phyloP scores from a whole-genome alignment of 37 sponge, comb jelly and placozoan genomes.

The Ephydatia muelleri region DNA sequence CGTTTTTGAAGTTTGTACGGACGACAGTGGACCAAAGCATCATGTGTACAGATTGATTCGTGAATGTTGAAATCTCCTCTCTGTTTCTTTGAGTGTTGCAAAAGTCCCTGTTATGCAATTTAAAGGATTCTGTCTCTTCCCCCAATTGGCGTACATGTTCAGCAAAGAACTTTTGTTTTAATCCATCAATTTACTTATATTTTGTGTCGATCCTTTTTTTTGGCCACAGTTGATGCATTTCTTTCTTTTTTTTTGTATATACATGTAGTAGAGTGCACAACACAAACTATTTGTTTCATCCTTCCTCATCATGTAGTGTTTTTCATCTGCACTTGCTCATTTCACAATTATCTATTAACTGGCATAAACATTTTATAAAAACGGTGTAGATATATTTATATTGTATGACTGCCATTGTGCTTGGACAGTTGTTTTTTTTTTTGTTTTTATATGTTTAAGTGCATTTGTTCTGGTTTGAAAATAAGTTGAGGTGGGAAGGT shows the following conservation, averaged over 20 bases:
- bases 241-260: neutral
- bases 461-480: too few species aligned
- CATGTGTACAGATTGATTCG: slow-evolving; percentile 81
- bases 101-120: neutral
- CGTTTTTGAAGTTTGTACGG: slow-evolving; percentile 90
- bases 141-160: slow-evolving; percentile 1
- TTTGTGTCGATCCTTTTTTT: neutral
- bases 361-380: neutral
- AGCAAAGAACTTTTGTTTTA: neutral
- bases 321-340: neutral
- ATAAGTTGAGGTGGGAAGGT: too few species aligned
- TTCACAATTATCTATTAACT: neutral
- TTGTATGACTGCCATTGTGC: neutral
- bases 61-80: slow-evolving; percentile 7
- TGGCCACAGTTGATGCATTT: neutral
- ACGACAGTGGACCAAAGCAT: slow-evolving; percentile 77
- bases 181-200: neutral
- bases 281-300: neutral
- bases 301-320: neutral
- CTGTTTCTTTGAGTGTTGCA: neutral
- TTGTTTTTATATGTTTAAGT: neutral
- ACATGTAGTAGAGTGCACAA: neutral
- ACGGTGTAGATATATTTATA: neutral
- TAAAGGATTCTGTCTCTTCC: neutral
- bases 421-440: neutral